phyloP scores from a whole-genome alignment of 2,797 vertebrate genomes.

The Stomatorhinus walkeri region DNA sequence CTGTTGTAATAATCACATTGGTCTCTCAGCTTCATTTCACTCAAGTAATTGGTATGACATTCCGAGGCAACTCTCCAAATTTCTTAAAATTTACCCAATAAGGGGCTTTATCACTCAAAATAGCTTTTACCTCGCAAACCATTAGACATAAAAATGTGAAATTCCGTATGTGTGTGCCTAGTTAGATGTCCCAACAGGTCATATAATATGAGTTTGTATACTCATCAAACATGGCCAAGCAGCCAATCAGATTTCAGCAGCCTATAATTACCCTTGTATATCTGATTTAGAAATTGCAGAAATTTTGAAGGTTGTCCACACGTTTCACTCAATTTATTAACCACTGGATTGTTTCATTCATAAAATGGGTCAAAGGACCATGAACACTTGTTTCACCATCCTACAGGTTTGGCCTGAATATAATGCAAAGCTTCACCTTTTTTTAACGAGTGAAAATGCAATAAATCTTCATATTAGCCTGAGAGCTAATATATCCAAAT shows the following conservation, averaged over 20 bases:
- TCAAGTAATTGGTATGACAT: not conserved
- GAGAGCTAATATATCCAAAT: constrained; percentile 31
- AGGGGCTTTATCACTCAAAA: not conserved
- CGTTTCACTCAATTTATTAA: constrained; percentile 3
- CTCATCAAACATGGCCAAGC: not conserved
- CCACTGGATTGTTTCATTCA: constrained; percentile 46
- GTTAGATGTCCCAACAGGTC: not conserved
- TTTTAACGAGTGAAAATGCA: constrained; percentile 18
- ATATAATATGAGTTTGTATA: not conserved
- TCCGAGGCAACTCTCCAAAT: not conserved
- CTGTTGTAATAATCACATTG: not conserved
- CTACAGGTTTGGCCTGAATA: constrained; percentile 35
- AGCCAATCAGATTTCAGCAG: not conserved
- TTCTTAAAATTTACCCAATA: not conserved
- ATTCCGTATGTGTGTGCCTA: not conserved
- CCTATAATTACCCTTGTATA: not conserved
- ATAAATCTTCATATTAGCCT: constrained; percentile 40
- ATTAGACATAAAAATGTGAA: not conserved
- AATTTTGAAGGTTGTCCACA: not conserved
- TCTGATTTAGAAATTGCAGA: not conserved
- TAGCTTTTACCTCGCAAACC: not conserved
- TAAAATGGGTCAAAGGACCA: constrained; percentile 39
- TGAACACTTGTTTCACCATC: constrained; percentile 43
- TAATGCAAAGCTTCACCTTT: constrained; percentile 20
- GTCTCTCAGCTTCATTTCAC: not conserved